Evolutionary conservation across 1,140 invertebrate genomes (phyloP).

Genomic region (Drosophila novamexicana): DNA sequence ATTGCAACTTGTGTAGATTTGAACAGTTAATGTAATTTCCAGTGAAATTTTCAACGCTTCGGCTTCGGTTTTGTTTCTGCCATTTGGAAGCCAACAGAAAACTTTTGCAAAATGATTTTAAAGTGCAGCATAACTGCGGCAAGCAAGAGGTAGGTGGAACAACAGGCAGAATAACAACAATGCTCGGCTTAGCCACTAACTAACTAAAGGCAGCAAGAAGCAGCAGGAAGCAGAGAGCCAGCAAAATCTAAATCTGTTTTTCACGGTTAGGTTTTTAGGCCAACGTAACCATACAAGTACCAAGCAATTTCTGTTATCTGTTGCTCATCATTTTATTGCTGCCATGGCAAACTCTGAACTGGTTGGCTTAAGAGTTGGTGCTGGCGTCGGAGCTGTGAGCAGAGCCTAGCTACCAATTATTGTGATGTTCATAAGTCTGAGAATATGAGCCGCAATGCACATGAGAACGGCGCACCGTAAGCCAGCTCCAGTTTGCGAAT

Average conservation of each 20-base stretch:
- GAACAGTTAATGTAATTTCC: slow-evolving; percentile 68
- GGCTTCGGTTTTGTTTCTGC: slow-evolving; percentile 39
- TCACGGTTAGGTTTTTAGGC: slow-evolving; percentile 77
- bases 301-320: slow-evolving; percentile 77
- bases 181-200: slow-evolving; percentile 26
- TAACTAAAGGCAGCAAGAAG: slow-evolving; percentile 36
- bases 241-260: slow-evolving; percentile 68
- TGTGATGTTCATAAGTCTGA: slow-evolving; percentile 57
- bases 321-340: slow-evolving; percentile 78
- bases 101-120: slow-evolving; percentile 73
- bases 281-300: slow-evolving; percentile 56
- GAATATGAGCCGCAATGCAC: slow-evolving; percentile 50
- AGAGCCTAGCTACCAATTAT: slow-evolving; percentile 65
- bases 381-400: neutral
- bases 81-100: slow-evolving; percentile 42
- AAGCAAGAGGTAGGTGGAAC: slow-evolving; percentile 51
- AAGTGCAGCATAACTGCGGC: slow-evolving; percentile 61
- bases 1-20: slow-evolving; percentile 21
- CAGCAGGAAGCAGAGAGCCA: slow-evolving; percentile 30
- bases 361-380: slow-evolving; percentile 16
- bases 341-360: slow-evolving; percentile 58
- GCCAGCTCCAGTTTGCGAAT: slow-evolving; percentile 28
- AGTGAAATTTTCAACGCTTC: slow-evolving; percentile 76
- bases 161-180: neutral
- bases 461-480: slow-evolving; percentile 26